A percentile compares a stretch with the other conserved stretches of the same genome.
Evolutionary conservation across 2,797 vertebrate species (phyloP).

Genomic region (Ceyx erithaca): DNA sequence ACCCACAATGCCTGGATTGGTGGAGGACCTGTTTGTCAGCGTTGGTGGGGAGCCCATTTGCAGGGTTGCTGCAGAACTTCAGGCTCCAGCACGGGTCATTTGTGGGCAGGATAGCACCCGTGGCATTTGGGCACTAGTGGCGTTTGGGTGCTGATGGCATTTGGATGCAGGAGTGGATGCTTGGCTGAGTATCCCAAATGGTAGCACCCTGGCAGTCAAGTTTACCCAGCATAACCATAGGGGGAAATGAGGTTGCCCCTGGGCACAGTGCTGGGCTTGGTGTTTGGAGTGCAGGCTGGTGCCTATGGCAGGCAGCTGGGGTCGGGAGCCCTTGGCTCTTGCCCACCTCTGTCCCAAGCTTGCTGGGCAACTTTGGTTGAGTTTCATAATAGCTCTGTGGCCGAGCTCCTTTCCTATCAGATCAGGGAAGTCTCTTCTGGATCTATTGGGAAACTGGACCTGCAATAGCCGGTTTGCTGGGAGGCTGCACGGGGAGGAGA

Average conservation of each 20-base stretch:
- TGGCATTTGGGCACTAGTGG: not conserved
- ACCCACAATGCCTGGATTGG: not conserved
- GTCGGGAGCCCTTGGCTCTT: not conserved
- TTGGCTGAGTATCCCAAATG: fast-evolving
- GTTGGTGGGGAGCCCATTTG: not conserved
- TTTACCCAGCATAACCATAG: fast-evolving
- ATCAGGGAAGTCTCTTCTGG: not conserved
- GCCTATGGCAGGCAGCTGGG: not conserved
- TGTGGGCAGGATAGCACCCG: not conserved
- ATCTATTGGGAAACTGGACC: not conserved
- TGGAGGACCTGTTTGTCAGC: not conserved
- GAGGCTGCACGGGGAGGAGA: not conserved
- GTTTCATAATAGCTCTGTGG: not conserved
- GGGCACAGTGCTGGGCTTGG: fast-evolving
- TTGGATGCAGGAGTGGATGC: not conserved
- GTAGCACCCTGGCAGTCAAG: not conserved
- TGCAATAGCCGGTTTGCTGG: not conserved
- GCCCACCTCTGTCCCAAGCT: not conserved
- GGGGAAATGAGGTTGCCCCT: fast-evolving
- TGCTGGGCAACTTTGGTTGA: not conserved
- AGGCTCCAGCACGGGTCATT: fast-evolving
- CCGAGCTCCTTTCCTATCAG: not conserved
- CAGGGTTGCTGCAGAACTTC: not conserved
- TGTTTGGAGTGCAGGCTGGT: not conserved
- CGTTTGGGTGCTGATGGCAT: not conserved